Evolutionary conservation across 2,797 vertebrate species (phyloP), one percentile per base, ranked within the genome.

Genomic region (Crocodylus rhombifer): DNA sequence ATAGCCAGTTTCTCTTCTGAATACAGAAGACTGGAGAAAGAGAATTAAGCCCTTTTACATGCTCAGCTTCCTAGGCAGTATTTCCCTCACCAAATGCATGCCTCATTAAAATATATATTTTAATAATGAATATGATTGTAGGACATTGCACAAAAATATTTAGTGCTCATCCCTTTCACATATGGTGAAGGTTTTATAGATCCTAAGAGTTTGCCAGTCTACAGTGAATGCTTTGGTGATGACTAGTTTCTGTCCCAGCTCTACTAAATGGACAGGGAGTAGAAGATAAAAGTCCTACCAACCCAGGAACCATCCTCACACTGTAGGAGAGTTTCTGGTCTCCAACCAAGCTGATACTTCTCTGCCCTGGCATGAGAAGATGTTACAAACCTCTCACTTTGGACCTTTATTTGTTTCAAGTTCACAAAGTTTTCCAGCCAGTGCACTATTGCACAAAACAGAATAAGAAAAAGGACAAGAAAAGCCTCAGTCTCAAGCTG

Each of bases 371-470:
- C 76, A 73, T 23, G 69, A 61, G 75, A 91, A 87, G 91, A 89
- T 74, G 64, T 62, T 80, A 74, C 74, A 84, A 42, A 80, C 87
- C 61, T 80, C 75, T 25, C 33, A 30, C 69, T 82, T 2, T 7
- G 58, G 28, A 80, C 51, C 77, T 64, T 65, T 10, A 25, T 74
- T 82, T 91, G 86, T 67, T 92, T 88, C 63, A 33, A 87, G 73
- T 77, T 87, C 58, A 26, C 4, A 28, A 42, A 12, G 9, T 21
- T 63, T 82, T 90, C 82, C 88, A 92, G 83, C 56, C 83, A 95
- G 73, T 14, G 76, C 7, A 55, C 58, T 20, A 93, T 95, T 95
- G 80, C 91, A 89, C 79, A 92, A 86, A 61, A 88, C 58, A 36
- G 23, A 30, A 61, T 91, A 85, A 12, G 60, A 75, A 57, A 86